These are phyloP conservation scores for Charanyca ferruginea DNA, from an alignment of 2,888 invertebrate species.

Conservation along the genomic window DNA sequence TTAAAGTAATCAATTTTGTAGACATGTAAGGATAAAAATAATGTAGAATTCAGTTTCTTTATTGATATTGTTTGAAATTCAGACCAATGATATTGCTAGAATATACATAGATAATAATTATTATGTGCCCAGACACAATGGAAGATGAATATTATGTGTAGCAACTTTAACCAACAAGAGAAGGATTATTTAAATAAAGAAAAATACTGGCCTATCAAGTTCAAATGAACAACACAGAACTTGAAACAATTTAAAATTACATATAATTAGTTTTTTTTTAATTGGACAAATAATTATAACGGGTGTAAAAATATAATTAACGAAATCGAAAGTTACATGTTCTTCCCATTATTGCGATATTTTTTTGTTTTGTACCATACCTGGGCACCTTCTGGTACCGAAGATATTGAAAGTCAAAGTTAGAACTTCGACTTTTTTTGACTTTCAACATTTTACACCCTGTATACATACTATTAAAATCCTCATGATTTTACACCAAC, in stretches of 20 bases:
- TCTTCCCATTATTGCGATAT: no score
- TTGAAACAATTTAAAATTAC: background rate
- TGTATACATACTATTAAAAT: no score
- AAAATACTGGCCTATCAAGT: background rate
- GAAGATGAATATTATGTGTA: background rate
- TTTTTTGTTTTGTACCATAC: no score
- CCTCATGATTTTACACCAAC: constrained; percentile 32
- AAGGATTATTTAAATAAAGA: background rate
- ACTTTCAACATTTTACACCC: no score
- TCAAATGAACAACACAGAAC: no score
- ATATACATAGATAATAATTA: background rate
- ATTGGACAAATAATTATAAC: no score
- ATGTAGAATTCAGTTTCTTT: background rate
- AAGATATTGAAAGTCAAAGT: no score
- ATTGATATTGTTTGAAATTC: background rate
- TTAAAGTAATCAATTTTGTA: constrained; percentile 1
- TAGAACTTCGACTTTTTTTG: no score
- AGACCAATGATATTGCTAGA: background rate
- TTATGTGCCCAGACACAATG: background rate
- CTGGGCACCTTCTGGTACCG: no score
- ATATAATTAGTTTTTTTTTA: background rate
- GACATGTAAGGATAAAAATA: background rate
- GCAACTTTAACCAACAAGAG: background rate
- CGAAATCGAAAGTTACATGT: no score
- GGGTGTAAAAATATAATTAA: no score